Percentiles rank a stretch among this genome's conserved stretches.
phyloP scores from a whole-genome alignment of 1,140 invertebrate genomes.

The Drosophila nasuta region DNA sequence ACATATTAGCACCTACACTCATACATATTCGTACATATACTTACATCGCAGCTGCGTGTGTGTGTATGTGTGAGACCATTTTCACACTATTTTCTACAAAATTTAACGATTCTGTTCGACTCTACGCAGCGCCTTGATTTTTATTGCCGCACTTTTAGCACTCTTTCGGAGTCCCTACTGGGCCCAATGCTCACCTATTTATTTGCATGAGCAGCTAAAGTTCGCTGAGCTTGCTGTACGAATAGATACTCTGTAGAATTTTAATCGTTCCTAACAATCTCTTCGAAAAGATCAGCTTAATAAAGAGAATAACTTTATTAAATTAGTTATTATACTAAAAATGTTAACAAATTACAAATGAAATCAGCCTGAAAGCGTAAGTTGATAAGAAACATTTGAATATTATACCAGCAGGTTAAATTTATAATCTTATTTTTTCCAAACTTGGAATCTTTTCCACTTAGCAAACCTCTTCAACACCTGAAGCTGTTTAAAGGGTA shows the following conservation, averaged over 20 bases:
- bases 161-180: constrained; percentile 43
- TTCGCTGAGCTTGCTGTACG: not conserved
- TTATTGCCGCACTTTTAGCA: constrained; percentile 79
- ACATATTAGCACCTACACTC: constrained; percentile 38
- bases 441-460: too few relatives aligned
- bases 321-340: too few relatives aligned
- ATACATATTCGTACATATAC: not conserved
- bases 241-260: constrained; percentile 8
- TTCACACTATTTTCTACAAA: constrained; percentile 81
- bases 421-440: too few relatives aligned
- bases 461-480: not conserved
- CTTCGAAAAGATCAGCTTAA: too few relatives aligned
- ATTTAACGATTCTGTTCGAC: constrained; percentile 79
- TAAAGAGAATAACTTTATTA: too few relatives aligned
- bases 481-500: constrained; percentile 2
- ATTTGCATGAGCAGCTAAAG: constrained; percentile 42
- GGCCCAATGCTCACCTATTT: constrained; percentile 44
- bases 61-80: constrained; percentile 44
- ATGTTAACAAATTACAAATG: too few relatives aligned
- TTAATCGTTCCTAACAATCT: too few relatives aligned
- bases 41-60: not conserved
- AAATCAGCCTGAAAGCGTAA: too few relatives aligned
- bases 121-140: constrained; percentile 55
- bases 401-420: too few relatives aligned
- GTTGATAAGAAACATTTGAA: too few relatives aligned